A percentile compares a stretch with the other conserved stretches of the same genome.
phyloP scores from a whole-genome alignment of 2,113 vertebrate species.

The Centropristis striata region DNA sequence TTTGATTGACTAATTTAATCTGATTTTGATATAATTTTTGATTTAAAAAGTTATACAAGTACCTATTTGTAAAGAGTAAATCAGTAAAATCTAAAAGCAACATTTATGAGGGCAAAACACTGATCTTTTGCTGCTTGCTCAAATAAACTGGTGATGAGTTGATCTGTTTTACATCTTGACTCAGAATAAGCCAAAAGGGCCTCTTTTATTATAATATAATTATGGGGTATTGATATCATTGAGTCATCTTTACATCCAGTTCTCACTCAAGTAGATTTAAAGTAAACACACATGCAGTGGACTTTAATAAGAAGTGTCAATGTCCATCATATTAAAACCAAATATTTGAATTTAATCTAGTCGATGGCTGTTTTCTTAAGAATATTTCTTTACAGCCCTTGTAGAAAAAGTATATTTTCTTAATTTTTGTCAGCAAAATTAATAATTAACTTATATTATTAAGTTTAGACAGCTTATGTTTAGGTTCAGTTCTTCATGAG shows the following conservation, averaged over 20 bases:
- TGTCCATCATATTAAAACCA: no score
- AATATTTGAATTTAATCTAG: not conserved
- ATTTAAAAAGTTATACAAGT: no score
- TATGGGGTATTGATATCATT: no score
- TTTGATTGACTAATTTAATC: no score
- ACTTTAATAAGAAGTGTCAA: no score
- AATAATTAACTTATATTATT: not conserved
- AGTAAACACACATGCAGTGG: no score
- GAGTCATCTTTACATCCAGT: no score
- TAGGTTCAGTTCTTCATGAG: not conserved
- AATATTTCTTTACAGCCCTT: not conserved
- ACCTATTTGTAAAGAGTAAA: not conserved
- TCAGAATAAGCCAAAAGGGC: not conserved
- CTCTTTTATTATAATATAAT: no score
- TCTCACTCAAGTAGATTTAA: no score
- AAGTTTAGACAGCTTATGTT: not conserved
- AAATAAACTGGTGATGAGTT: not conserved
- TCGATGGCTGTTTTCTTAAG: not conserved
- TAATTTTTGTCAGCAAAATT: not conserved
- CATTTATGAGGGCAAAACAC: not conserved
- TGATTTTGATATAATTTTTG: no score
- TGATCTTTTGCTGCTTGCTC: not conserved
- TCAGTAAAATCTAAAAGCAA: not conserved
- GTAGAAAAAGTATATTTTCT: not conserved
- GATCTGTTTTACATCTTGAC: not conserved